Base-by-base conservation (phyloP, 2,888 invertebrate species). In the Mesodorylaimus sp. region DNA sequence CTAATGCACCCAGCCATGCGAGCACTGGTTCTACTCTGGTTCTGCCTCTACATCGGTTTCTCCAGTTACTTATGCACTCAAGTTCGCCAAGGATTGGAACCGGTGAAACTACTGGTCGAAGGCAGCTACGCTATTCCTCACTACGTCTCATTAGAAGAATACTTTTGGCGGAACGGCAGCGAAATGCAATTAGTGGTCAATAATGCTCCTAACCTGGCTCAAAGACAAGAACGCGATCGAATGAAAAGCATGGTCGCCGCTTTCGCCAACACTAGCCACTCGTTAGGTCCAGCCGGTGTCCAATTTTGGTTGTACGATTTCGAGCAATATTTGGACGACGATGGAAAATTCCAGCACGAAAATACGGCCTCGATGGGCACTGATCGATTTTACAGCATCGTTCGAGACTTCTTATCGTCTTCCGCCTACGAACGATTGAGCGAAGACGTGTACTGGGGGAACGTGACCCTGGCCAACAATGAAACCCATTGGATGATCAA, bases 271-370 rank as follows among this genome's bases (percentile, higher is more conserved):
- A 61, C 62, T n/a, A 50, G 52, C 10, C 64, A 65, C 53, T 58
- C 64, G 19, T 61, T 64, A 41, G 64, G 64, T 24, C 57, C 56
- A 44, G 61, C 62, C 36, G 61, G 60, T 1, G 55, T 62, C 5
- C 59, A 64, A 48, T 63, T 61, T 44, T 65, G 64, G 65, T 45
- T 65, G 54, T 44, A 56, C 19, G 64, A 64, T 45, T 61, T 65
- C 61, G 56, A 58, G 39, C 51, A 19, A 19, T 39, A 19, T 23
- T 39, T 39, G 21, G n/a, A n/a, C n/a, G n/a, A n/a, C n/a, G n/a
- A n/a, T n/a, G n/a, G n/a, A n/a, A n/a, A n/a, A n/a, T n/a, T n/a
- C n/a, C n/a, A n/a, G n/a, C n/a, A n/a, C n/a, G n/a, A n/a, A n/a
- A n/a, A n/a, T n/a, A n/a, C n/a, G n/a, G n/a, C n/a, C n/a, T n/a